Conservation (phyloP, 2,888 invertebrate species). For the Myopa testacea region DNA sequence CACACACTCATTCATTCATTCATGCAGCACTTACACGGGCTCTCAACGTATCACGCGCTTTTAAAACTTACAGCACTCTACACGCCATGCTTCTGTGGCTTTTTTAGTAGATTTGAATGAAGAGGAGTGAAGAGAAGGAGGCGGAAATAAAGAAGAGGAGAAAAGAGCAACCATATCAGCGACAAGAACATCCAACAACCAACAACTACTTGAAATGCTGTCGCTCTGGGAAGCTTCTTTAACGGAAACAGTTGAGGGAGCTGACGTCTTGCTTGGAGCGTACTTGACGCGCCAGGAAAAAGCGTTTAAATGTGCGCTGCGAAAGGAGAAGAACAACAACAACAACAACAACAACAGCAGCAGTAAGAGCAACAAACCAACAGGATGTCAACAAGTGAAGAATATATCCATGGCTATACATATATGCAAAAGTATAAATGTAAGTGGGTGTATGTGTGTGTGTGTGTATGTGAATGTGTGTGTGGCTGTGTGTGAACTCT, state of each 20-base stretch:
- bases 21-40: no score
- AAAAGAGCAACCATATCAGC: neutral
- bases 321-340: neutral
- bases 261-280: conserved; percentile 24
- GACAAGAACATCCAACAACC: neutral
- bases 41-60: no score
- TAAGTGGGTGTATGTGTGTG: no score
- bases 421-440: no score
- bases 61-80: no score
- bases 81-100: no score
- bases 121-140: no score
- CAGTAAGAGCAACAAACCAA: neutral
- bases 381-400: neutral
- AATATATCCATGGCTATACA: neutral
- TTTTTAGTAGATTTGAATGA: no score
- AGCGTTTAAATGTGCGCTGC: neutral
- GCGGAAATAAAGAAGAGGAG: neutral
- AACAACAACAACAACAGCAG: no score
- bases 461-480: no score
- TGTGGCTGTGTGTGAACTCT: no score
- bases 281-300: conserved; percentile 15
- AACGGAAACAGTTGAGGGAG: conserved; percentile 31
- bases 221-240: conserved; percentile 1
- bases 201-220: neutral
- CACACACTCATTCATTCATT: no score